Evolutionary conservation across 2,797 vertebrate species (phyloP).

Genomic region (Pantherophis vulpinus): DNA sequence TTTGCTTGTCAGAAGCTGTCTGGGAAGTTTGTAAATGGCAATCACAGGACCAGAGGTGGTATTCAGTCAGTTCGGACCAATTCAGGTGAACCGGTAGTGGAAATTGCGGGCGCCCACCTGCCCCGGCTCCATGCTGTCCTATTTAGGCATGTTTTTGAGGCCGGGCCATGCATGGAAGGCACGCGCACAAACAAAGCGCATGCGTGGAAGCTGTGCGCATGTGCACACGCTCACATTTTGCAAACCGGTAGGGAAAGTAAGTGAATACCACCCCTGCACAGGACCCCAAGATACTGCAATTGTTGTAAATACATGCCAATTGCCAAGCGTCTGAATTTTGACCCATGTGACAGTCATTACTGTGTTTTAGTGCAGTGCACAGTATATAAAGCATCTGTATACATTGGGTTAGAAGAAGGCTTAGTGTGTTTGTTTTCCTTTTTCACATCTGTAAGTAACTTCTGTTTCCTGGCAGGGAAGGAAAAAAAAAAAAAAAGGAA

Average conservation of each 20-base stretch:
- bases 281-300: background rate
- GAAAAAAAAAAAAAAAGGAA: background rate
- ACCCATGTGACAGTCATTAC: background rate
- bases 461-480: background rate
- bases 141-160: too few relatives aligned
- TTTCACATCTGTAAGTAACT: conserved; percentile 6
- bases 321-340: background rate
- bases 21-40: background rate
- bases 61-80: too few relatives aligned
- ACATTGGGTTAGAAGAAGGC: background rate
- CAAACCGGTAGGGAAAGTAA: too few relatives aligned
- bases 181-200: too few relatives aligned
- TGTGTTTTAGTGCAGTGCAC: background rate
- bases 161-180: too few relatives aligned
- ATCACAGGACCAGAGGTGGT: background rate
- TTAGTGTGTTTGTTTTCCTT: background rate
- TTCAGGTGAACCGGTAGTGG: too few relatives aligned
- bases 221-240: too few relatives aligned
- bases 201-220: too few relatives aligned
- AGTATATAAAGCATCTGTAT: background rate
- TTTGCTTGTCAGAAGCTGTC: background rate
- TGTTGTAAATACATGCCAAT: background rate
- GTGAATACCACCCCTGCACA: too few relatives aligned
- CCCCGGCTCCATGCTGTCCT: too few relatives aligned
- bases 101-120: too few relatives aligned